These are phyloP conservation scores for Magallana gigas DNA, from an alignment of 1,140 invertebrate species.

Conservation along the genomic window DNA sequence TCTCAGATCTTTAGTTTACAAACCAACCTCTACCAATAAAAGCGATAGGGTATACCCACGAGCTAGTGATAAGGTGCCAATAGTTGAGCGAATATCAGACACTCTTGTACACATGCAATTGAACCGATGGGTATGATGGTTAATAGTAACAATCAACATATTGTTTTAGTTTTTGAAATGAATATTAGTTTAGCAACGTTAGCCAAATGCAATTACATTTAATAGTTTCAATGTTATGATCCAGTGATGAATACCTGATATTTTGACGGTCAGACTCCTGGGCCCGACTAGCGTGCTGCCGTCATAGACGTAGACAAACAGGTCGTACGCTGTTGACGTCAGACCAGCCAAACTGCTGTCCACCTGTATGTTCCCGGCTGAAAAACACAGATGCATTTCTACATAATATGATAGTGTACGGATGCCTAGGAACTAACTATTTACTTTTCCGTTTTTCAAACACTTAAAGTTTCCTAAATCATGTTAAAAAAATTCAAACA, in stretches of 20 bases:
- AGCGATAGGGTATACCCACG: background rate
- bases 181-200: background rate
- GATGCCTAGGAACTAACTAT: no score
- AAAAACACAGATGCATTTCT: background rate
- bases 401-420: no score
- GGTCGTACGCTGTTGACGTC: slow-evolving; percentile 22
- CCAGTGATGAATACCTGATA: slow-evolving; percentile 16
- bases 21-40: background rate
- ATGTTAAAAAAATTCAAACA: background rate
- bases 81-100: background rate
- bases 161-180: no score
- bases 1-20: background rate
- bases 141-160: no score
- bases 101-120: background rate
- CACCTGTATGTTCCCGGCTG: slow-evolving; percentile 40
- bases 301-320: slow-evolving; percentile 42
- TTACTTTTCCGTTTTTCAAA: no score
- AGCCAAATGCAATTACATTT: background rate
- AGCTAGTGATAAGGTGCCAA: background rate
- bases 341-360: background rate
- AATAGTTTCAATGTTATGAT: background rate
- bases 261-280: slow-evolving; percentile 36
- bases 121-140: background rate
- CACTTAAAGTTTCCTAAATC: no score
- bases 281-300: slow-evolving; percentile 45